Base-by-base conservation (phyloP, 2,113 vertebrate species). In the Calcarius ornatus region DNA sequence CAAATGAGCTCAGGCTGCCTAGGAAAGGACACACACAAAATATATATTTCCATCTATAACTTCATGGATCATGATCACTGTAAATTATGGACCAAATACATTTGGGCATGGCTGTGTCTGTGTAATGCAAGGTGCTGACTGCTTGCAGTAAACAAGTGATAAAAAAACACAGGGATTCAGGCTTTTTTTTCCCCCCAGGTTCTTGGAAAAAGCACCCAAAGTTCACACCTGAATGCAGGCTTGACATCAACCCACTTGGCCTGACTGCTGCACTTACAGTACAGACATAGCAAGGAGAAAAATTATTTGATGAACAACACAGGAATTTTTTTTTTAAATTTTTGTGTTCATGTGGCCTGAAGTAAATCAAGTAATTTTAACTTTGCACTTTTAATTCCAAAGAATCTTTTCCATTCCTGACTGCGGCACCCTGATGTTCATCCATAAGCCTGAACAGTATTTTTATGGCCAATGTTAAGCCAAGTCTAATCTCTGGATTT, bases 171-270 rank as follows among this genome's bases (percentile, higher is more conserved):
- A 64, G 35, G 12, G 42, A 38, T 47, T 60, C 23, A 71, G 42
- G 8, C 1, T 31, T n/a, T n/a, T 25, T 33, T 2, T 5, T 1
- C 2, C 5, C 9, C 5, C 7, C 9, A 30, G 1, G 3, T 75
- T 63, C 23, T 65, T 76, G 40, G 14, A 14, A 51, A 50, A 82
- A 48, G 5, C 5, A 2, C 40, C 37, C 71, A 82, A 92, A 86
- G 6, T 7, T 40, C 33, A 19, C 16, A 57, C 30, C 38, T 61
- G 22, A 69, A 38, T 38, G 21, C 5, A 69, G 63, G 8, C 5
- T 72, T 86, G 43, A 30, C 51, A 35, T 51, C 27, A 43, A 38
- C 16, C 10, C 33, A 11, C 50, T 60, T 88, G 66, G 40, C 31
- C 77, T 77, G 19, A 35, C 38, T 54, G 30, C 18, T 77, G 1